Evolutionary conservation across 2,113 vertebrate species (phyloP), one percentile per base, ranked within the genome.

Genomic region (Xiphophorus hellerii): DNA sequence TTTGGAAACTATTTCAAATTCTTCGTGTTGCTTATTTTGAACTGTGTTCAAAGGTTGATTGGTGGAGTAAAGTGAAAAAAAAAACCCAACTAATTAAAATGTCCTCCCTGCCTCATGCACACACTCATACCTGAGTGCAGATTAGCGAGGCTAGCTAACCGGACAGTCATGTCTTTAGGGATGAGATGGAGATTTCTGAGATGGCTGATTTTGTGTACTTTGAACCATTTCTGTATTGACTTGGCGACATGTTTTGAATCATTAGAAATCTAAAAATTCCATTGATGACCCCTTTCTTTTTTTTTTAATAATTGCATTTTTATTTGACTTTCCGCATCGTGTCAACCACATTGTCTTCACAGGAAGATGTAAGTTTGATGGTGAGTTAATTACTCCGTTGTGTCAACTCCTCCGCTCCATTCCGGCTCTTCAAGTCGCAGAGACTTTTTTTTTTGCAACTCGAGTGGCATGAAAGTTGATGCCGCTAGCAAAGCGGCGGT

Each of bases 301-400:
- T 37, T 37, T 11, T 11, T 37, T 35, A 25, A 25, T 25, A n/a
- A 54, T 25, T 25, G 20, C 62, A 64, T 64, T 64, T 12, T 25
- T 65, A 5, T 65, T 25, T 4, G n/a, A 4, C 31, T 71, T 69
- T 72, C 70, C 42, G n/a, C 25, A 7, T 5, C 3, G 28, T 1
- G 7, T 1, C 1, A 13, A 44, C 69, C 77, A 20, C 14, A 33
- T 77, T 25, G 25, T 54, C 78, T 48, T 48, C 44, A 12, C 1
- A 39, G 27, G 17, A 30, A 69, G 65, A 81, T 71, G 69, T 22
- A 51, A 48, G 61, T 25, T 25, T 39, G 39, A 62, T 42, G 25
- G 30, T 8, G 28, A 28, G 82, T 81, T 75, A 81, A 71, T 85
- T 9, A 76, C 83, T 80, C 25, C 22, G 27, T 5, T 5, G n/a